A percentile compares a stretch with the other conserved stretches of the same genome.
These are phyloP conservation scores for Actinopyga echinites DNA, from an alignment of 53 echinoderm and acorn worm species.

Conservation along the genomic window DNA sequence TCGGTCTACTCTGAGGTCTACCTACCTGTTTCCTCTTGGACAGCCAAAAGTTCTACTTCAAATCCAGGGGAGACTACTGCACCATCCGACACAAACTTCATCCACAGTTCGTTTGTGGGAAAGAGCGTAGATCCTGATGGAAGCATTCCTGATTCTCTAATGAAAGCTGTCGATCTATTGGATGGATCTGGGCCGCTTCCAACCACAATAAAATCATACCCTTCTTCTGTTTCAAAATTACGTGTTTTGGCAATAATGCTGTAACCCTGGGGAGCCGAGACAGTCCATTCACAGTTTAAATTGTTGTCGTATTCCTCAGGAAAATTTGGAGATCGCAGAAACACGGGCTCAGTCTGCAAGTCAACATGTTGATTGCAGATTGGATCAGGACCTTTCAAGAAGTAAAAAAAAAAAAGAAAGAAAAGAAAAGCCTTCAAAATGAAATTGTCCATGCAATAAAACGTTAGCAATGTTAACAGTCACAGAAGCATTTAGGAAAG, in stretches of 20 bases:
- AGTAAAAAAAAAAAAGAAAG: too few relatives aligned
- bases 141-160: background rate
- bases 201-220: background rate
- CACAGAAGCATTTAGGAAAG: too few relatives aligned
- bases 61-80: background rate
- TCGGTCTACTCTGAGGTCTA: too few relatives aligned
- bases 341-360: background rate
- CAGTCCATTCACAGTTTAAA: conserved; percentile 9
- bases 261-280: conserved; percentile 4
- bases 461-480: too few relatives aligned
- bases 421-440: too few relatives aligned
- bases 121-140: background rate
- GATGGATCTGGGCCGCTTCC: conserved; percentile 8
- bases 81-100: conserved; percentile 4
- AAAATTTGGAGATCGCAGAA: conserved; percentile 15
- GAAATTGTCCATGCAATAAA: too few relatives aligned
- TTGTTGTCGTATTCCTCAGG: background rate
- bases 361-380: conserved; percentile 4
- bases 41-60: conserved; percentile 1
- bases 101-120: background rate
- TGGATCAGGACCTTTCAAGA: conserved; percentile 7
- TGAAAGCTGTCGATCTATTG: background rate
- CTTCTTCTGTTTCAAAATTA: background rate
- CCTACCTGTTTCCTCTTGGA: too few relatives aligned
- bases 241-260: conserved; percentile 1